Evolutionary conservation across 2,797 vertebrate genomes (phyloP).

Genomic region (Erethizon dorsatum): DNA sequence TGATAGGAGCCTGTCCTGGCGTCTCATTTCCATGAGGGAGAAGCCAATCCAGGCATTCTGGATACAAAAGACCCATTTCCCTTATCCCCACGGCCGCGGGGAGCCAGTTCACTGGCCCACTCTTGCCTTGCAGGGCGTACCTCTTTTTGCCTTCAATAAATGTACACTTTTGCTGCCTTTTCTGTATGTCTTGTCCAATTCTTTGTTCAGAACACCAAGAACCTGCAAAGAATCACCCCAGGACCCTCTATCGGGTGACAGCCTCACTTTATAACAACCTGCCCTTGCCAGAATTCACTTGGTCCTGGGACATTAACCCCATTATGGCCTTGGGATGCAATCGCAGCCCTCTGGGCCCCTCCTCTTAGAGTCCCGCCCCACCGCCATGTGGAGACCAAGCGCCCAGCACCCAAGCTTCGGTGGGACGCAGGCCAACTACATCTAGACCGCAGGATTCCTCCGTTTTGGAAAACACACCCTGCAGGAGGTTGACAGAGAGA

Average conservation of each 20-base stretch:
- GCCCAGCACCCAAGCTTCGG: background rate
- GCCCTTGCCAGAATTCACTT: background rate
- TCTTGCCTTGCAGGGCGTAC: background rate
- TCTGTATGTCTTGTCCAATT: background rate
- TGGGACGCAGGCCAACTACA: background rate
- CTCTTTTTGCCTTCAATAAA: background rate
- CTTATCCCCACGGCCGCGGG: rapidly evolving
- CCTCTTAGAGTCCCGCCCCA: background rate
- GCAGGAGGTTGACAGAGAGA: background rate
- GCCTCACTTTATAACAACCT: background rate
- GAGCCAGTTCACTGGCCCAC: background rate
- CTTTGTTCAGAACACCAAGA: background rate
- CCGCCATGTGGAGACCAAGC: background rate
- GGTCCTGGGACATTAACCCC: background rate
- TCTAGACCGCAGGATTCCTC: background rate
- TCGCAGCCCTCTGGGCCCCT: background rate
- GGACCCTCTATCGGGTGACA: background rate
- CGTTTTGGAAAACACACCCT: background rate
- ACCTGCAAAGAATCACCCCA: background rate
- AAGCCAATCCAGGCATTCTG: background rate
- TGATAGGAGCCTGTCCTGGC: background rate
- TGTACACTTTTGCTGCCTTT: background rate
- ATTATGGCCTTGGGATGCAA: background rate
- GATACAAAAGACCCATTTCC: background rate
- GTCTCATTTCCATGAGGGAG: background rate